Evolutionary conservation across 2,888 invertebrate species (phyloP).

Genomic region (Drosophila helvetica): DNA sequence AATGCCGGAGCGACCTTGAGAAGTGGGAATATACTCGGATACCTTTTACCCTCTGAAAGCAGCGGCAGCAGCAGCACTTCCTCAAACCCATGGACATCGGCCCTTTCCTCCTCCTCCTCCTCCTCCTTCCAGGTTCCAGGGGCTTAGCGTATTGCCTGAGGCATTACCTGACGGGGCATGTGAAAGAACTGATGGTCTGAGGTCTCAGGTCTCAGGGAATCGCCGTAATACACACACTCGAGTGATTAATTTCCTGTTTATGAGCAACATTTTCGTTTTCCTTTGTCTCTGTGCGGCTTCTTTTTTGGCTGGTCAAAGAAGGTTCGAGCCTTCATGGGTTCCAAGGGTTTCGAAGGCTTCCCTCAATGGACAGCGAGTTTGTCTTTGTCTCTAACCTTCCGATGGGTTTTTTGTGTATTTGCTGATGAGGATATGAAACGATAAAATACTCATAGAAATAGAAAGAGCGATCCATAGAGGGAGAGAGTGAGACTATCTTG

Average conservation of each 20-base stretch:
- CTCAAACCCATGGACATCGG: conserved; percentile 20
- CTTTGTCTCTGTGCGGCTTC: conserved; percentile 70
- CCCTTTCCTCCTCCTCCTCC: conserved; percentile 11
- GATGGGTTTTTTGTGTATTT: conserved; percentile 16
- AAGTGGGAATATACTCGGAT: conserved; percentile 35
- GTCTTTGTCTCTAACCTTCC: conserved; percentile 13
- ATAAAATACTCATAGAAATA: not conserved
- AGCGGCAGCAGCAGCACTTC: conserved; percentile 14
- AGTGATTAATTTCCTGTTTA: conserved; percentile 79
- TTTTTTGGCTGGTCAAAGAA: conserved; percentile 39
- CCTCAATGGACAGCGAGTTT: conserved; percentile 50
- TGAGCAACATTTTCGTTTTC: conserved; percentile 49
- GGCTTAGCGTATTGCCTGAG: not conserved
- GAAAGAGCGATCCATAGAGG: not conserved
- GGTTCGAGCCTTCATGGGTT: conserved; percentile 41
- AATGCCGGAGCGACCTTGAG: conserved; percentile 64
- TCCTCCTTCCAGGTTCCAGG: conserved; percentile 7
- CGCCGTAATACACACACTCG: conserved; percentile 58
- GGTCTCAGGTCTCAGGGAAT: conserved; percentile 4
- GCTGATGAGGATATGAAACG: conserved; percentile 16
- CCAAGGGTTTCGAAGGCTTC: conserved; percentile 66
- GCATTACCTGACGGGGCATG: conserved; percentile 21
- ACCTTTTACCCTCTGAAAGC: conserved; percentile 11
- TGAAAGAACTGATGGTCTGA: conserved; percentile 5
- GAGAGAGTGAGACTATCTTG: not conserved